Evolutionary conservation across 2,888 invertebrate genomes (phyloP).

Genomic region (Schrankia costaestrigalis): DNA sequence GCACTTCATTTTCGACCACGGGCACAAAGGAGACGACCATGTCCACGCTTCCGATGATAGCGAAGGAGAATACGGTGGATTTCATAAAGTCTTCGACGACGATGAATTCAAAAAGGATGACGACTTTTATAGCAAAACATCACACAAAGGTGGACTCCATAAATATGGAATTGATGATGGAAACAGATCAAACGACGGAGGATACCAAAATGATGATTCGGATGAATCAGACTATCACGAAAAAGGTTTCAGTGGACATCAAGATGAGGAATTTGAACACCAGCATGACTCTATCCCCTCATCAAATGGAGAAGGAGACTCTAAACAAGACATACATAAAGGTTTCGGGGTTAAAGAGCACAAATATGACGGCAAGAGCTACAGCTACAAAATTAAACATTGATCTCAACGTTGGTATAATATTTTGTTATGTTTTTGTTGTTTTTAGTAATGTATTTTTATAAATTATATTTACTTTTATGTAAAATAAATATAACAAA

Average conservation of each 20-base stretch:
- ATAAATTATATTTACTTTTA: slow-evolving; percentile 65
- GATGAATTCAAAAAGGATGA: slow-evolving; percentile 87
- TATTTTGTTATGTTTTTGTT: slow-evolving; percentile 64
- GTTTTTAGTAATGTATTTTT: slow-evolving; percentile 52
- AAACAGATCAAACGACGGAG: slow-evolving; percentile 75
- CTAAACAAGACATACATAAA: slow-evolving; percentile 69
- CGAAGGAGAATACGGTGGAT: slow-evolving; percentile 84
- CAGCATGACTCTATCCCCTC: slow-evolving; percentile 69
- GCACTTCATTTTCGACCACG: slow-evolving; percentile 72
- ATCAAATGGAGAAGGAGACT: slow-evolving; percentile 71
- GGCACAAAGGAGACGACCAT: slow-evolving; percentile 76
- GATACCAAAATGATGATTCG: slow-evolving; percentile 74
- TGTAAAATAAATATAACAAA: slow-evolving; percentile 56
- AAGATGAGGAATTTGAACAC: slow-evolving; percentile 74
- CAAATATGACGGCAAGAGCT: slow-evolving; percentile 57
- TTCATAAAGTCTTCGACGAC: slow-evolving; percentile 84
- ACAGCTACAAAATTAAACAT: slow-evolving; percentile 68
- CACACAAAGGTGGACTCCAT: slow-evolving; percentile 80
- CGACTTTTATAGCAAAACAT: slow-evolving; percentile 84
- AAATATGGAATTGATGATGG: slow-evolving; percentile 78
- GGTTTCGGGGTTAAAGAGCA: slow-evolving; percentile 67
- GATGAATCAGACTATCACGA: slow-evolving; percentile 76
- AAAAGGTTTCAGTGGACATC: slow-evolving; percentile 66
- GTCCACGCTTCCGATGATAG: slow-evolving; percentile 75
- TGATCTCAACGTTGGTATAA: slow-evolving; percentile 38